Base-by-base conservation (phyloP, 2,113 vertebrate species). In the Pelecanoides urinatrix region DNA sequence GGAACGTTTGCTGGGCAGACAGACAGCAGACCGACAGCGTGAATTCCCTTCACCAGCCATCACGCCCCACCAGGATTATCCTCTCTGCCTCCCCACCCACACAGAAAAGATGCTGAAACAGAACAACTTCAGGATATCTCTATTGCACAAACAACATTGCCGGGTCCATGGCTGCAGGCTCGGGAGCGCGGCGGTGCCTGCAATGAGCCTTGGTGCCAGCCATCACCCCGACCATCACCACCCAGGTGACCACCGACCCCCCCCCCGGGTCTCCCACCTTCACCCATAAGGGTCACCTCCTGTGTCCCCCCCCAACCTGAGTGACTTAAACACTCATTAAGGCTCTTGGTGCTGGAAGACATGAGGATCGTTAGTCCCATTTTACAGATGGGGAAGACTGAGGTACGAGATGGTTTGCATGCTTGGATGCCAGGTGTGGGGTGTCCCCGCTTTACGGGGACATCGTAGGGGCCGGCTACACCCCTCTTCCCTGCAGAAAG, bases 361-460 rank as follows among this genome's bases (percentile, higher is more conserved):
- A 3, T 0, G 3, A 10, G 50, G 11, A 17, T 56, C 3, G 0
- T 70, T 18, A 16, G 10, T 17, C 22, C 77, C 44, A 0, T 7
- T 18, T 22, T 8, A 25, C 81, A 45, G 61, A 17, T 0, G 3
- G 63, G 50, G 65, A 59, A 3, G 34, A 5, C 2, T 9, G 73
- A 82, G 81, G 49, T 30, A 13, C 0, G 0, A 17, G 63, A 1
- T 10, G 44, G 4, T 27, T 62, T 67, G 10, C 16, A 16, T 1
- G 0, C 19, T 7, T 25, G 72, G 65, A 8, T 49, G 45, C 30
- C 30, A 9, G 3, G 3, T 26, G 8, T 1, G 3, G 36, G 47
- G 12, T 49, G 77, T 38, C 32, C 50, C 36, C 0, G 0, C 32
- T 38, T 44, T 26, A 5, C 10, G 16, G 16, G 5, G 18, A 9